Evolutionary conservation across 2,888 invertebrate species (phyloP), one percentile per base, ranked within the genome.

Genomic region (Stenotaenia linearis): DNA sequence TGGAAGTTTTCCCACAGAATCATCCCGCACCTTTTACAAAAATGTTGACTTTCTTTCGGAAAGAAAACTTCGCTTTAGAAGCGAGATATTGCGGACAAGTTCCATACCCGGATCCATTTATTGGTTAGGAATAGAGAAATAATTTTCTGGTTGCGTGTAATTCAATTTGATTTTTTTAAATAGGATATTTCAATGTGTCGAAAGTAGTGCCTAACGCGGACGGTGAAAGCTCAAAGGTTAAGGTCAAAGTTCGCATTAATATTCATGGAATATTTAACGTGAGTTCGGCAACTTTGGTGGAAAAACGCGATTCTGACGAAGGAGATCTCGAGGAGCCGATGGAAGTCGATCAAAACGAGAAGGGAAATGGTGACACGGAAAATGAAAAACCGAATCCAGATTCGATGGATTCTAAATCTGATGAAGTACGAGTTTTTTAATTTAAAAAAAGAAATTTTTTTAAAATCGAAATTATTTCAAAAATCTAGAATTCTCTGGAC

Each of bases 241-340:
- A 98, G 88, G 92, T 99, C 4, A 98, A 98, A 89, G 95, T 96
- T 6, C 91, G 97, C 83, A 90, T 99, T 79, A 97, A 98, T 88
- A 90, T 94, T 77, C 93, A 99, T 86, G 98, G 99, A 78, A 92
- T 98, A 81, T 92, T 99, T 85, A 90, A 91, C 12, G 91, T 98
- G 28, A 91, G 93, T 12, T 93, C 93, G 79, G 98, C 98, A 4
- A 91, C 93, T 0, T 88, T 96, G 79, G 84, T 85, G 78, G 87
- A 87, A 81, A 85, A 85, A 56, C 81, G 82, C 61, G 84, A 82
- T 78, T 82, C 82, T 75, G 86, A 87, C 81, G 85, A 85, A 81
- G 80, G 84, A 75, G 85, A 86, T 74, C 84, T 83, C 7, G 79
- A 81, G 75, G 80, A 81, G 75, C 10, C 79, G n/a, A 76, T 78